These are phyloP conservation scores for Zaprionus inermis DNA, from an alignment of 1,140 invertebrate species.

Conservation along the genomic window DNA sequence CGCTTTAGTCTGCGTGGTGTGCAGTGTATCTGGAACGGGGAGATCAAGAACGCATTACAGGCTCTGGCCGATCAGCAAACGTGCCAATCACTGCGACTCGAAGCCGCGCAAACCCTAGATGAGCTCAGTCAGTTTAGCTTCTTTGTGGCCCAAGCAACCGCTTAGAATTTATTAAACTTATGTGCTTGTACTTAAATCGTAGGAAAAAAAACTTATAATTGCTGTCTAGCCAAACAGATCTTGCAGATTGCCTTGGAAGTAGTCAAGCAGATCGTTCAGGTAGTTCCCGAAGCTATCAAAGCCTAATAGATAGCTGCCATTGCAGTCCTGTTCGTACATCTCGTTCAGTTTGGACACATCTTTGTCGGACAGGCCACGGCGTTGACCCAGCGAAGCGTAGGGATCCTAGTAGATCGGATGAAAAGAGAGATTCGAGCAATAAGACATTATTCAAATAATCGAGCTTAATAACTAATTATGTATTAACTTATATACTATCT, in stretches of 20 bases:
- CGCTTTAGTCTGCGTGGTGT: constrained; percentile 88
- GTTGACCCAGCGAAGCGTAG: constrained; percentile 86
- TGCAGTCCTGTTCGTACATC: constrained; percentile 87
- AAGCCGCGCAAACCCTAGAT: constrained; percentile 85
- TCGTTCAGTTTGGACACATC: constrained; percentile 88
- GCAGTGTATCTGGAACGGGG: constrained; percentile 87
- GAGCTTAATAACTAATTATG: constrained; percentile 1
- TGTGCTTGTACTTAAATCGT: background rate
- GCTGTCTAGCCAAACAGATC: constrained; percentile 58
- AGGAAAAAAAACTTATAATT: constrained; percentile 9
- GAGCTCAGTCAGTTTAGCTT: constrained; percentile 86
- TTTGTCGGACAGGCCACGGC: constrained; percentile 87
- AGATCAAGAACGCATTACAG: constrained; percentile 85
- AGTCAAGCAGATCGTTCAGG: constrained; percentile 73
- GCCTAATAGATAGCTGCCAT: constrained; percentile 55
- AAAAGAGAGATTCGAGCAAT: background rate
- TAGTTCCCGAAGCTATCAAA: constrained; percentile 70
- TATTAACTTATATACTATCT: constrained; percentile 1
- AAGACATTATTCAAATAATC: background rate
- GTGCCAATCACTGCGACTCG: constrained; percentile 61
- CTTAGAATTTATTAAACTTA: constrained; percentile 20
- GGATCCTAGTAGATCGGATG: constrained; percentile 57
- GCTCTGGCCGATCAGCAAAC: constrained; percentile 81
- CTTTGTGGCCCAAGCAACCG: constrained; percentile 71
- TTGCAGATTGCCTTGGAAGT: constrained; percentile 70